These are phyloP conservation scores for Orycteropus afer DNA, from an alignment of 2,113 vertebrate genomes.

Conservation along the genomic window DNA sequence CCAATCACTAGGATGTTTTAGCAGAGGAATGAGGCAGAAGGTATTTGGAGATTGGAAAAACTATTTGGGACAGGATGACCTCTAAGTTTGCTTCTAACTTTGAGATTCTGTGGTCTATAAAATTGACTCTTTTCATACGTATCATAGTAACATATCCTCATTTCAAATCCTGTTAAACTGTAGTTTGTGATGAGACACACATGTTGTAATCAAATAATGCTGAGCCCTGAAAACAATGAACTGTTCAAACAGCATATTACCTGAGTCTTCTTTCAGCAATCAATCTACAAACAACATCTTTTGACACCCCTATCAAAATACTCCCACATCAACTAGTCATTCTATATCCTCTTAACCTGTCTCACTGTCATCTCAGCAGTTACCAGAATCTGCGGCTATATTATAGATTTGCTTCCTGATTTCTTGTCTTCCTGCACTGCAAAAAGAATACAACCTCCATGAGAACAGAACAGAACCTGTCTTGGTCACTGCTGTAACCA, in stretches of 20 bases:
- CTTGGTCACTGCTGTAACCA: neutral
- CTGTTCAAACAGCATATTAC: conserved; percentile 10
- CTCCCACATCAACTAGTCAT: neutral
- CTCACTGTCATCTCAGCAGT: neutral
- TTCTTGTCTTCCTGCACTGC: neutral
- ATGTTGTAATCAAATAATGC: neutral
- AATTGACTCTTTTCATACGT: conserved; percentile 16
- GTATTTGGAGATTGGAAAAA: neutral
- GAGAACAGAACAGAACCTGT: neutral
- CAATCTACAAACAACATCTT: neutral
- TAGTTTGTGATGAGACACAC: neutral
- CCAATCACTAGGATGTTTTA: neutral
- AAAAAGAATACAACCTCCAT: neutral
- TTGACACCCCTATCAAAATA: neutral
- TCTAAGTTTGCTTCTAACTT: conserved; percentile 1
- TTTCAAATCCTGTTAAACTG: neutral
- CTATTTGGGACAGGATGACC: neutral
- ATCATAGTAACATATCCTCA: conserved; percentile 9
- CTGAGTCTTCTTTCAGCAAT: conserved; percentile 19
- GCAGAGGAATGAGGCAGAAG: neutral
- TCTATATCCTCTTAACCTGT: neutral
- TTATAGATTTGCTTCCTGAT: neutral
- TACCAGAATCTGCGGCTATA: neutral
- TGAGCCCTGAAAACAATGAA: neutral
- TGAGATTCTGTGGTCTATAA: conserved; percentile 61